A percentile compares a stretch with the other conserved stretches of the same genome.
Conservation (phyloP, 2,113 vertebrate species). For the Neotoma lepida region DNA sequence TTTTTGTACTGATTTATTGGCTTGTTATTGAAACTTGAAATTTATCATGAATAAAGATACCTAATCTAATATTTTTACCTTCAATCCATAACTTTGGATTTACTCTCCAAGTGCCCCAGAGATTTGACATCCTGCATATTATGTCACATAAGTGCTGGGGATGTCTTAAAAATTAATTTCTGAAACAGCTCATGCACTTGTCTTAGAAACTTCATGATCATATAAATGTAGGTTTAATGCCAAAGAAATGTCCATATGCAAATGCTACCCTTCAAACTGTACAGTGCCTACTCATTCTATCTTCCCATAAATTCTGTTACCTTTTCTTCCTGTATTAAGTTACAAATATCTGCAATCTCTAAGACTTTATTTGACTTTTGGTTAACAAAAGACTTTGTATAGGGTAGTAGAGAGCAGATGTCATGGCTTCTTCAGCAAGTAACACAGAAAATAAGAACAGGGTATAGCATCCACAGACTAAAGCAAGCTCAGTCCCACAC, state of each 20-base stretch:
- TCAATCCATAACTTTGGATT: neutral
- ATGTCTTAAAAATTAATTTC: constrained; percentile 33
- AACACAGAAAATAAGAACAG: constrained; percentile 22
- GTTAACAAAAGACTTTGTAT: neutral
- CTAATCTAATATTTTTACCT: neutral
- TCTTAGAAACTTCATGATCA: constrained; percentile 49
- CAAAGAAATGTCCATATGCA: constrained; percentile 12
- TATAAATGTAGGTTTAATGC: constrained; percentile 6
- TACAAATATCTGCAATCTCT: neutral
- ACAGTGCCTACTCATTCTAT: neutral
- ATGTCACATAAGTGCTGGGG: neutral
- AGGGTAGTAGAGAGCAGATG: neutral
- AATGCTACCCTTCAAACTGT: constrained; percentile 25
- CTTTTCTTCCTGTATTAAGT: neutral
- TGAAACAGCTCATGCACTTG: neutral
- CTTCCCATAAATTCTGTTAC: constrained; percentile 28
- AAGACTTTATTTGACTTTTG: constrained; percentile 32
- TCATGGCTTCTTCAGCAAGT: neutral
- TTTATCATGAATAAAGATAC: neutral
- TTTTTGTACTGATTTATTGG: neutral
- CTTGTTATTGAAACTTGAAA: neutral
- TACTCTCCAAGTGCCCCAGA: neutral
- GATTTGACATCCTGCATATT: neutral
- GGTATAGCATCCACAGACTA: neutral
- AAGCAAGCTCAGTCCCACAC: neutral